Evolutionary conservation across 1,140 invertebrate species (phyloP), one percentile per base, ranked within the genome.

Genomic region (Leptinotarsa lineolata): DNA sequence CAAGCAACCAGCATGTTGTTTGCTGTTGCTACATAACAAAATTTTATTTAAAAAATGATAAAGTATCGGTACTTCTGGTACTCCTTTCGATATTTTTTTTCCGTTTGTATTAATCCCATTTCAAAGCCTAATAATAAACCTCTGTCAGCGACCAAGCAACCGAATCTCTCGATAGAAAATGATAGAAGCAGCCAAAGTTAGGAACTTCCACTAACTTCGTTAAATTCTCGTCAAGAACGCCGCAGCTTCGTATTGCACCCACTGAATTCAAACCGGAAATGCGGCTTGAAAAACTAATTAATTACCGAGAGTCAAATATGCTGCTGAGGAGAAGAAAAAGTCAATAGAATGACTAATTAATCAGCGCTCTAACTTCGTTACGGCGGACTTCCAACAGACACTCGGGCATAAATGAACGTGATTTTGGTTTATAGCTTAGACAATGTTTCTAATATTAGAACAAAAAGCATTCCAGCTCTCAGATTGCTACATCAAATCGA

Each of bases 271-370:
- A 54, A 54, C 48, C n/a, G 48, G n/a, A 54, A 54, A 16, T 54
- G 48, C 16, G 48, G 48, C 2, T 54, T 54, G 48, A 54, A 54
- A 54, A 54, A 54, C 48, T 54, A 54, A 54, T 54, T 54, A 54
- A 54, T 54, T 54, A 54, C 48, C n/a, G 48, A 54, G n/a, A 18
- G 30, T 39, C 30, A 39, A 39, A 39, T 39, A 6, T 39, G 30
- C 30, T 39, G 30, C 30, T 11, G 48, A 54, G 15, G 4, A 16
- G 48, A 18, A 18, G 48, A 54, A 54, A 54, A 54, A 54, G 48
- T 54, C 48, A 54, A 54, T 54, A 54, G 48, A 54, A 54, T 54
- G 48, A 54, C 48, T 54, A 54, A 54, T 54, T 54, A 18, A 54
- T 54, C 30, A 39, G 30, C 30, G 48, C 48, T 54, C 48, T 54